These are phyloP conservation scores for Cyrtonyx montezumae DNA, from an alignment of 2,113 vertebrate species.

Conservation along the genomic window DNA sequence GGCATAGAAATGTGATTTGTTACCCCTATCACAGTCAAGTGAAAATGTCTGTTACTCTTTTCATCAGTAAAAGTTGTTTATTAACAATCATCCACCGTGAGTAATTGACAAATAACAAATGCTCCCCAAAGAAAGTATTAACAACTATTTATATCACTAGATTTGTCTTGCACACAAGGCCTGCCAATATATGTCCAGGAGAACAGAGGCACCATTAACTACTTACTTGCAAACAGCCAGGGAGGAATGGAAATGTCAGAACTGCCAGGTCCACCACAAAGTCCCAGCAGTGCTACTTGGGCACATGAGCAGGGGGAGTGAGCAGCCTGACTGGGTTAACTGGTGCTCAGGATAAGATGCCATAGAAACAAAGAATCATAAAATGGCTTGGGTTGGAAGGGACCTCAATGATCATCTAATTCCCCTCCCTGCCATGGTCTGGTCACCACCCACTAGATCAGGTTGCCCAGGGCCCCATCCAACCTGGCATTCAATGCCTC, in stretches of 20 bases:
- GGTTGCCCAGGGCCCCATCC: too few species aligned
- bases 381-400: too few species aligned
- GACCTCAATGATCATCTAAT: too few species aligned
- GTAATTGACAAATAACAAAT: not conserved
- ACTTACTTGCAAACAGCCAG: not conserved
- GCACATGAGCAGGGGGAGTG: not conserved
- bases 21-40: not conserved
- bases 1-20: accelerated
- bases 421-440: too few species aligned
- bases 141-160: not conserved
- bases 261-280: accelerated
- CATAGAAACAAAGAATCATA: too few species aligned
- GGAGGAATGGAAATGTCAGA: not conserved
- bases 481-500: too few species aligned
- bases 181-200: not conserved
- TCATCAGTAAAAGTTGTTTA: not conserved
- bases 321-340: accelerated
- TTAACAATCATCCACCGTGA: not conserved
- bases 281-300: not conserved
- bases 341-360: not conserved
- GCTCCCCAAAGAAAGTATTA: not conserved
- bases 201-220: not conserved
- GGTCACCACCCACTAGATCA: too few species aligned
- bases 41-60: not conserved
- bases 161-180: not conserved